phyloP scores from a whole-genome alignment of 2,888 invertebrate species.

The Agriotes lineatus region DNA sequence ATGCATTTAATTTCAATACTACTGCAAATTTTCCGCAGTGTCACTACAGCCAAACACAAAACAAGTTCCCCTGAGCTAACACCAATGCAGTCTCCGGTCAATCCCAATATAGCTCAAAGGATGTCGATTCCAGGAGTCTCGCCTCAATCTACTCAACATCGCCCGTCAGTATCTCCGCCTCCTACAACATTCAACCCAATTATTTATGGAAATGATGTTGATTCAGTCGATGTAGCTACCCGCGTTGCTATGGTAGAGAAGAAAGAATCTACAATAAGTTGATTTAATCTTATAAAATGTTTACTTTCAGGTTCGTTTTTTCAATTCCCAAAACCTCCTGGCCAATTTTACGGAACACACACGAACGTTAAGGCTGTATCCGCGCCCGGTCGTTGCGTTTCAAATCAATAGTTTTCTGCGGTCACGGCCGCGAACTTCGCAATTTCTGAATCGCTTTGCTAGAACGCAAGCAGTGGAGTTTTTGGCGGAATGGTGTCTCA shows the following conservation, averaged over 20 bases:
- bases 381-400: conserved; percentile 98
- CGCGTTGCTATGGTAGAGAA: conserved; percentile 92
- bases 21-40: conserved; percentile 61
- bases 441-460: conserved; percentile 92
- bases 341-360: conserved; percentile 99
- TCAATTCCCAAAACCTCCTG: conserved; percentile 96
- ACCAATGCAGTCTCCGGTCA: conserved; percentile 51
- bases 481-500: conserved; percentile 97
- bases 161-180: conserved; percentile 69
- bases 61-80: conserved; percentile 57
- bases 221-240: conserved; percentile 98
- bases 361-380: conserved; percentile 94
- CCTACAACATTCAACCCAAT: conserved; percentile 83
- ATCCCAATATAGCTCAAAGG: conserved; percentile 47
- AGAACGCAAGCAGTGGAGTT: conserved; percentile 98
- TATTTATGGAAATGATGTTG: conserved; percentile 94
- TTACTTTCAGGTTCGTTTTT: conserved; percentile 85
- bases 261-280: not conserved
- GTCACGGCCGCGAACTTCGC: conserved; percentile 89
- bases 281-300: not conserved
- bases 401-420: conserved; percentile 97
- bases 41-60: conserved; percentile 63
- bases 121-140: conserved; percentile 40
- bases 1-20: too few species aligned
- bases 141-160: conserved; percentile 59